phyloP scores from a whole-genome alignment of 2,888 invertebrate species.

The Coelinius sp. region DNA sequence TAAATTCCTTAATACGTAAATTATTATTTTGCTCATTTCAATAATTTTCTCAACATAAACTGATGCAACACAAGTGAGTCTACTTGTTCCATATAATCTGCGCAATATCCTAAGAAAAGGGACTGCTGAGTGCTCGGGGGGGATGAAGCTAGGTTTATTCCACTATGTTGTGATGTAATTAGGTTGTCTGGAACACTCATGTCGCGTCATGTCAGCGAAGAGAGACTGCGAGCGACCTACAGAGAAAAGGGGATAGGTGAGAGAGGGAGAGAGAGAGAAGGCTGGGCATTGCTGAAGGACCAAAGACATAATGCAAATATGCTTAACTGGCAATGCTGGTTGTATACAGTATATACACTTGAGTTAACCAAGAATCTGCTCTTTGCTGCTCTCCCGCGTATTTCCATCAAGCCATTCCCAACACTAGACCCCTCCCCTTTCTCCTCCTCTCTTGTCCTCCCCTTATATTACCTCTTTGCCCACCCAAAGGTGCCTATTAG shows the following conservation, averaged over 20 bases:
- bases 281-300: slow-evolving; percentile 31
- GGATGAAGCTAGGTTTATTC: slow-evolving; percentile 48
- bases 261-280: slow-evolving; percentile 2
- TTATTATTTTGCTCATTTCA: no score
- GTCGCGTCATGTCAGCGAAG: slow-evolving; percentile 63
- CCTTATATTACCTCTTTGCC: slow-evolving; percentile 30
- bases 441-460: neutral
- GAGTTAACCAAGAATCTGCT: slow-evolving; percentile 24
- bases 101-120: neutral
- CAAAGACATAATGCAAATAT: slow-evolving; percentile 43
- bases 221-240: slow-evolving; percentile 59
- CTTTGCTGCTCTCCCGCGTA: slow-evolving; percentile 41
- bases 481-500: slow-evolving; percentile 6
- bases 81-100: neutral
- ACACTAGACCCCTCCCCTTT: slow-evolving; percentile 24
- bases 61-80: neutral
- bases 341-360: neutral
- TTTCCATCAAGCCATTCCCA: slow-evolving; percentile 33
- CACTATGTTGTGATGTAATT: slow-evolving; percentile 71
- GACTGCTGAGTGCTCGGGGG: slow-evolving; percentile 20
- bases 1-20: no score
- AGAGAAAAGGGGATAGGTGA: slow-evolving; percentile 25
- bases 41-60: neutral
- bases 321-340: slow-evolving; percentile 32
- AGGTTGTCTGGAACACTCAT: slow-evolving; percentile 74